Conservation (phyloP, 2,888 invertebrate genomes). For the Acanthococcus lagerstroemiae region DNA sequence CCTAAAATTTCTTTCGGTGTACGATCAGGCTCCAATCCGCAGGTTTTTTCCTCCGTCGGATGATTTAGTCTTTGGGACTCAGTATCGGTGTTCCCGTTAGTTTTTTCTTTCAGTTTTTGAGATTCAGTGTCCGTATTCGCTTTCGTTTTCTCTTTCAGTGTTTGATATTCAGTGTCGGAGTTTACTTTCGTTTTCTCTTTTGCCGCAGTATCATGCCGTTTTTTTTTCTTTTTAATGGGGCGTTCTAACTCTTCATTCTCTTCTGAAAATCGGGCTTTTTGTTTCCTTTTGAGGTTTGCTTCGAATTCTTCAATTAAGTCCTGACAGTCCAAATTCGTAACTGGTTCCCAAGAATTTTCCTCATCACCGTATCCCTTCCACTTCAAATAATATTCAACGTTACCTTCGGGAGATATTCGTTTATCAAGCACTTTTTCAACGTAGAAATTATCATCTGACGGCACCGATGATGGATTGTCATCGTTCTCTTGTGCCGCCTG, state of each 20-base stretch:
- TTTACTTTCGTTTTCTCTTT: not conserved
- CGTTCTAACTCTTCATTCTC: not conserved
- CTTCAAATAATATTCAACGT: conserved; percentile 19
- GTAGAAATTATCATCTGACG: not conserved
- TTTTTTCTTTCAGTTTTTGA: not conserved
- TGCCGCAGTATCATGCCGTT: not conserved
- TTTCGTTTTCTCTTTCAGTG: not conserved
- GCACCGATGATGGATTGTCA: not conserved
- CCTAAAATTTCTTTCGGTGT: conserved; percentile 10
- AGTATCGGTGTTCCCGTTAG: not conserved
- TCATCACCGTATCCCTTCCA: conserved; percentile 42
- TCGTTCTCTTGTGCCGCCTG: not conserved
- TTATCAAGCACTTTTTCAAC: conserved; percentile 25
- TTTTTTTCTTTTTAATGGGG: not conserved
- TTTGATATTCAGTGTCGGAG: not conserved
- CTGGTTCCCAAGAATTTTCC: conserved; percentile 93
- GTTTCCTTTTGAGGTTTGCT: conserved; percentile 53
- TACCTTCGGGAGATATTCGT: conserved; percentile 7
- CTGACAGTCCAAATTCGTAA: conserved; percentile 81
- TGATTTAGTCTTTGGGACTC: not conserved
- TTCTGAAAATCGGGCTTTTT: not conserved
- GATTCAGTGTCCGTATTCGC: not conserved
- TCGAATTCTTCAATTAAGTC: conserved; percentile 76
- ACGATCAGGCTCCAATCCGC: not conserved
- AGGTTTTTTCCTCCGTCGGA: not conserved